Evolutionary conservation across 1,140 invertebrate species (phyloP).

Genomic region (Heliconius melpomene): DNA sequence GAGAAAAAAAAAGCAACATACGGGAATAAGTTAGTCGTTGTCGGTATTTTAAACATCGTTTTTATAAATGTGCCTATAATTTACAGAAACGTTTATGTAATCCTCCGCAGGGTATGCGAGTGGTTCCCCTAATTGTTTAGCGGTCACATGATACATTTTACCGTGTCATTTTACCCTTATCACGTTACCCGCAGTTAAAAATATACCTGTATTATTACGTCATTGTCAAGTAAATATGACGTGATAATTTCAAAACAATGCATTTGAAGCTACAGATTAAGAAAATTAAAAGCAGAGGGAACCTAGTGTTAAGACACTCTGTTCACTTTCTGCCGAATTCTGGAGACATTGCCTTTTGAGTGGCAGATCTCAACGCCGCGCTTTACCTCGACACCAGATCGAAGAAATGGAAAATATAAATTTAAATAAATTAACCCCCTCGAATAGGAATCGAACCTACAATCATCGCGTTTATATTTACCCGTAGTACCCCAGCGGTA

Average conservation of each 20-base stretch:
- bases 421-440: no score
- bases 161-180: conserved; percentile 12
- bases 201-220: conserved; percentile 3
- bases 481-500: no score
- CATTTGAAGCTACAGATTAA: not conserved
- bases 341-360: no score
- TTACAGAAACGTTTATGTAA: conserved; percentile 9
- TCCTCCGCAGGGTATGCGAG: conserved; percentile 12
- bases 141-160: conserved; percentile 16
- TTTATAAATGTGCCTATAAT: conserved; percentile 6
- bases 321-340: no score
- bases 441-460: no score
- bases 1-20: not conserved
- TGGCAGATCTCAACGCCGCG: no score
- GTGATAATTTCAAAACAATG: conserved; percentile 2
- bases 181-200: conserved; percentile 5
- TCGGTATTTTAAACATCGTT: conserved; percentile 1
- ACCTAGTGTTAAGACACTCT: no score
- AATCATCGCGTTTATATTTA: no score
- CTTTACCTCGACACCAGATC: no score
- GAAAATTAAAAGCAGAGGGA: no score
- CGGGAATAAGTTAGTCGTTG: not conserved
- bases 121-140: conserved; percentile 20
- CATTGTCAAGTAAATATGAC: not conserved
- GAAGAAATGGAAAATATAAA: no score